A percentile compares a stretch with the other conserved stretches of the same genome.
These are phyloP conservation scores for Monodelphis domestica DNA, from an alignment of 2,797 vertebrate genomes.

Conservation along the genomic window DNA sequence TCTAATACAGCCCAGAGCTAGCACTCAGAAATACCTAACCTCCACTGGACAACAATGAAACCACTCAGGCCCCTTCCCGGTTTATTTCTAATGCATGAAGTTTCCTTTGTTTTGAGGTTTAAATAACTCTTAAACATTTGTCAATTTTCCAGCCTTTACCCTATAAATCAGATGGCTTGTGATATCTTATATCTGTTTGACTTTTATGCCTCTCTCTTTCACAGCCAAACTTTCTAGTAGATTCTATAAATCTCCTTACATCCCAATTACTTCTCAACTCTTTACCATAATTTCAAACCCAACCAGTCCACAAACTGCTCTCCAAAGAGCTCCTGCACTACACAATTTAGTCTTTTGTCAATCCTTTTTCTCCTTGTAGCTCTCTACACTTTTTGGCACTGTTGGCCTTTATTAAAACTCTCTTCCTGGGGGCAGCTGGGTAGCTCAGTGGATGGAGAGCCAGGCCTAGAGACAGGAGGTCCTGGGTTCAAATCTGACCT, in stretches of 20 bases:
- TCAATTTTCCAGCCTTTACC: background rate
- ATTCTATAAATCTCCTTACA: background rate
- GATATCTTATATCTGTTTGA: background rate
- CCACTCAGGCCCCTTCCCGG: constrained; percentile 14
- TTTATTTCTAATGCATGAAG: fast-evolving
- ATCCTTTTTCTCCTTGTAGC: background rate
- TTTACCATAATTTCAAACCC: background rate
- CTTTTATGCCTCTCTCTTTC: background rate
- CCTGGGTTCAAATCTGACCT: too few species aligned
- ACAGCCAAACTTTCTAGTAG: background rate
- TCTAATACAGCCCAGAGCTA: background rate
- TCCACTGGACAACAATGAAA: background rate
- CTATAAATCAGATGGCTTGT: background rate
- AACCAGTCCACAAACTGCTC: background rate
- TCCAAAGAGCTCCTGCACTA: background rate
- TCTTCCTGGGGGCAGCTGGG: too few species aligned
- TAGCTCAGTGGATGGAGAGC: too few species aligned
- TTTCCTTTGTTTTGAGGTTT: background rate
- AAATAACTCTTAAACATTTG: background rate
- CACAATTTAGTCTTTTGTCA: background rate
- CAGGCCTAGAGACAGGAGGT: too few species aligned
- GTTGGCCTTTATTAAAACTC: background rate
- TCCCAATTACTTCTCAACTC: background rate
- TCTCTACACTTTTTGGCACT: background rate
- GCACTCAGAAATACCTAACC: background rate